These are phyloP conservation scores for Troilus luridus DNA, from an alignment of 2,888 invertebrate species.

Conservation along the genomic window DNA sequence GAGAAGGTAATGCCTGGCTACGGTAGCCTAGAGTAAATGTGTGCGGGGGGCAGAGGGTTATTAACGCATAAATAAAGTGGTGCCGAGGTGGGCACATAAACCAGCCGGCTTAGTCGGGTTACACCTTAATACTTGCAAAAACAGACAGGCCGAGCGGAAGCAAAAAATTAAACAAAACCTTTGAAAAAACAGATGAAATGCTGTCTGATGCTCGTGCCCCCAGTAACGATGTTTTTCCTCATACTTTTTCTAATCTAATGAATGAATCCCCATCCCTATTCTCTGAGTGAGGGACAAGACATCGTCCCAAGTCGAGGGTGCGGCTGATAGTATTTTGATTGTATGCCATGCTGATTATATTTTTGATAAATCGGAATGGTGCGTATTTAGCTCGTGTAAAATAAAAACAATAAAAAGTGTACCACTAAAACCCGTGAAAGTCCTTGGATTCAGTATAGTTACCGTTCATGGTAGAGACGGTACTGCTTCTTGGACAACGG, in stretches of 20 bases:
- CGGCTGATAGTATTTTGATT: not conserved
- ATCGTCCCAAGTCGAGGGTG: not conserved
- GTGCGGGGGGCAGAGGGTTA: slow-evolving; percentile 31
- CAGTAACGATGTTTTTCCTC: not conserved
- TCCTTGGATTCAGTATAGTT: too few species aligned
- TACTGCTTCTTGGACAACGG: too few species aligned
- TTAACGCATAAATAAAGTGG: slow-evolving; percentile 54
- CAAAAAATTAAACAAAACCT: slow-evolving; percentile 34
- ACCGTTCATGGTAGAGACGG: too few species aligned
- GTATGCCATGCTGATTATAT: too few species aligned
- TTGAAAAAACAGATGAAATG: not conserved
- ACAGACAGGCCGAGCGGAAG: slow-evolving; percentile 27
- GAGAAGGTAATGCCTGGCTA: slow-evolving; percentile 40
- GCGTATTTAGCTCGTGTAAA: too few species aligned
- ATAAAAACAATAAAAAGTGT: too few species aligned
- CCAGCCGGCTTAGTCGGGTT: slow-evolving; percentile 44
- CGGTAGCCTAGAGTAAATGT: slow-evolving; percentile 40
- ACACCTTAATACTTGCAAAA: slow-evolving; percentile 49
- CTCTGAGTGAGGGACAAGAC: not conserved
- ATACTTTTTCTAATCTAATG: not conserved
- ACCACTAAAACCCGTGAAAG: too few species aligned
- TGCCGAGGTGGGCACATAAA: slow-evolving; percentile 39
- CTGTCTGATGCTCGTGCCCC: not conserved
- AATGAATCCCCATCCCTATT: not conserved
- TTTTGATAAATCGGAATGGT: too few species aligned